These are phyloP conservation scores for Rallus limicola DNA, from an alignment of 2,113 vertebrate species.

Conservation along the genomic window DNA sequence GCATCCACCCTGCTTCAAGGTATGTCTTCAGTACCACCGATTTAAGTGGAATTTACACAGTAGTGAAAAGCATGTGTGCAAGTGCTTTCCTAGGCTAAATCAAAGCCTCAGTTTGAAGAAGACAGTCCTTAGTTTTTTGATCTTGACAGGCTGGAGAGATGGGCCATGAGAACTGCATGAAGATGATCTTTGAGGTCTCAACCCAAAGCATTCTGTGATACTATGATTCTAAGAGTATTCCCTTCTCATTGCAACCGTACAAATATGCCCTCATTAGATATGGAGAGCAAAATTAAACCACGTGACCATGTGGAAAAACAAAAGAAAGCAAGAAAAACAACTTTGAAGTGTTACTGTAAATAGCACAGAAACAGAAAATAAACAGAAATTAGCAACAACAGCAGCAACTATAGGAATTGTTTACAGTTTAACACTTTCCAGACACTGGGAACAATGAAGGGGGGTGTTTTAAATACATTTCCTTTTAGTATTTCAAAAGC, in stretches of 20 bases:
- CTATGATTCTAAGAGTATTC: no score
- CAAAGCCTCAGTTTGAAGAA: not conserved
- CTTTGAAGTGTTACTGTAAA: not conserved
- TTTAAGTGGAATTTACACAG: not conserved
- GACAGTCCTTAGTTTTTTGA: no score
- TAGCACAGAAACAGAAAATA: not conserved
- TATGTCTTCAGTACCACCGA: not conserved
- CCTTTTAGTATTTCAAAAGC: not conserved
- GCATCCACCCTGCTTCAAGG: not conserved
- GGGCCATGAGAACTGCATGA: no score
- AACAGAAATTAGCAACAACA: not conserved
- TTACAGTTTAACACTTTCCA: not conserved
- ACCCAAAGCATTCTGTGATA: no score
- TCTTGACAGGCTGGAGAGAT: no score
- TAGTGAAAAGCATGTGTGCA: rapidly evolving
- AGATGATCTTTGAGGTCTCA: no score
- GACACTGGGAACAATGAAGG: not conserved
- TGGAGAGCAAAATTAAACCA: no score
- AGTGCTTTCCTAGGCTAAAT: rapidly evolving
- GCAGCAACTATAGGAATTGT: rapidly evolving
- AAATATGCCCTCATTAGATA: not conserved
- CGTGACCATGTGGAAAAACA: not conserved
- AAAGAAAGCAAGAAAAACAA: not conserved
- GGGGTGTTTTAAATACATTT: not conserved
- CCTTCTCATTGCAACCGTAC: not conserved